Percentiles rank a stretch among this genome's conserved stretches.
Evolutionary conservation across 2,113 vertebrate genomes (phyloP).

Genomic region (Gymnogyps californianus): DNA sequence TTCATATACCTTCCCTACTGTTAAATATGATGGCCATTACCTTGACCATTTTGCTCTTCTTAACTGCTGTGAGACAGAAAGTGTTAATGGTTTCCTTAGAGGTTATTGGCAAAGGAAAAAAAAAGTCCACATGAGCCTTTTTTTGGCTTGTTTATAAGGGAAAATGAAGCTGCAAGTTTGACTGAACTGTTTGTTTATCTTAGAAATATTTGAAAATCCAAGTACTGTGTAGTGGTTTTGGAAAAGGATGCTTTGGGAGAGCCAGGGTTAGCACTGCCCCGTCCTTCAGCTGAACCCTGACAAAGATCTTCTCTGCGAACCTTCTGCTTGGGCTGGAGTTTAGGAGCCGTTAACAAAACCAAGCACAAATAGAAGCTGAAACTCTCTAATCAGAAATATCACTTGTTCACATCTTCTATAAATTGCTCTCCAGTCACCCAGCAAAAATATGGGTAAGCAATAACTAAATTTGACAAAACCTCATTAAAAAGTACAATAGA

Average conservation of each 20-base stretch:
- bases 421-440: slow-evolving; percentile 22
- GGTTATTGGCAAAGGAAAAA: not conserved
- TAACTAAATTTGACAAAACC: slow-evolving; percentile 27
- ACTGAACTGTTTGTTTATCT: not conserved
- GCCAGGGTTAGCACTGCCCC: not conserved
- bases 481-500: slow-evolving; percentile 32
- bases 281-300: slow-evolving; percentile 6
- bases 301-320: not conserved
- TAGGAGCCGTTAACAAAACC: not conserved
- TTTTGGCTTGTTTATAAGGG: slow-evolving; percentile 8
- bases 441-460: not conserved
- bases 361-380: not conserved
- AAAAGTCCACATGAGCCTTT: not conserved
- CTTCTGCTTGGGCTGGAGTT: not conserved
- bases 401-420: not conserved
- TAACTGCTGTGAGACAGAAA: not conserved
- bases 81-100: slow-evolving; percentile 31
- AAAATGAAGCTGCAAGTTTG: not conserved
- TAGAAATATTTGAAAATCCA: not conserved
- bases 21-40: slow-evolving; percentile 52
- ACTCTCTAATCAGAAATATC: not conserved
- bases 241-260: not conserved
- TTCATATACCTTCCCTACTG: slow-evolving; percentile 53
- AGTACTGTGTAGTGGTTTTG: not conserved
- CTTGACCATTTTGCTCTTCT: slow-evolving; percentile 28